A percentile compares a stretch with the other conserved stretches of the same genome.
These are phyloP conservation scores for Athene cunicularia DNA, from an alignment of 2,113 vertebrate genomes.

Conservation along the genomic window DNA sequence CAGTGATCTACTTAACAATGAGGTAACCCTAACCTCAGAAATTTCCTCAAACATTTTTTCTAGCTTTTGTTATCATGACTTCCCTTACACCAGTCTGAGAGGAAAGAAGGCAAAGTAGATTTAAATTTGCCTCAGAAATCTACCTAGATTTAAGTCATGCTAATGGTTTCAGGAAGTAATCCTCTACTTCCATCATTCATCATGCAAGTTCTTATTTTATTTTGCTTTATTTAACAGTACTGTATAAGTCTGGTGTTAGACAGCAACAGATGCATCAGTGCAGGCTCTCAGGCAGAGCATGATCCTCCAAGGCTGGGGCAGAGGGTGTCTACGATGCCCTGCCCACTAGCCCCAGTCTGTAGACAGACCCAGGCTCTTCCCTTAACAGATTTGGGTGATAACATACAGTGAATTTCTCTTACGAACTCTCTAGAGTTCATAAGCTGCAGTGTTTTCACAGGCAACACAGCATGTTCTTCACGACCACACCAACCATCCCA, in stretches of 20 bases:
- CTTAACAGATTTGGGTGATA: neutral
- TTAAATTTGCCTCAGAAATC: neutral
- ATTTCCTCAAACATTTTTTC: neutral
- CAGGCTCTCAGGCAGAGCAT: neutral
- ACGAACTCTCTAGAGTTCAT: accelerated
- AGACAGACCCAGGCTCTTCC: neutral
- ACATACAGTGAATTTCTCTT: neutral
- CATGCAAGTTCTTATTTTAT: neutral
- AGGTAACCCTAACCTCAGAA: neutral
- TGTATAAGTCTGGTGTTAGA: neutral
- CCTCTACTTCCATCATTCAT: neutral
- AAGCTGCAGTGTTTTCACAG: neutral
- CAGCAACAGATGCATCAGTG: neutral
- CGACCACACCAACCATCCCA: neutral
- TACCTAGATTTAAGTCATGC: neutral
- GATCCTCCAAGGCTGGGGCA: neutral
- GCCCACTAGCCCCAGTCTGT: neutral
- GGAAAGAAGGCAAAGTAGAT: neutral
- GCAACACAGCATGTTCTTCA: accelerated
- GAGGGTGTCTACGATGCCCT: neutral
- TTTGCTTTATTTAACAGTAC: neutral
- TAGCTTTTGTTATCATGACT: neutral
- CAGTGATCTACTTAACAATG: neutral
- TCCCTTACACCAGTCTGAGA: neutral
- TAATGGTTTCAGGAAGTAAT: neutral